Evolutionary conservation across 2,888 invertebrate species (phyloP), one percentile per base, ranked within the genome.

Genomic region (Meandrusa payeni): DNA sequence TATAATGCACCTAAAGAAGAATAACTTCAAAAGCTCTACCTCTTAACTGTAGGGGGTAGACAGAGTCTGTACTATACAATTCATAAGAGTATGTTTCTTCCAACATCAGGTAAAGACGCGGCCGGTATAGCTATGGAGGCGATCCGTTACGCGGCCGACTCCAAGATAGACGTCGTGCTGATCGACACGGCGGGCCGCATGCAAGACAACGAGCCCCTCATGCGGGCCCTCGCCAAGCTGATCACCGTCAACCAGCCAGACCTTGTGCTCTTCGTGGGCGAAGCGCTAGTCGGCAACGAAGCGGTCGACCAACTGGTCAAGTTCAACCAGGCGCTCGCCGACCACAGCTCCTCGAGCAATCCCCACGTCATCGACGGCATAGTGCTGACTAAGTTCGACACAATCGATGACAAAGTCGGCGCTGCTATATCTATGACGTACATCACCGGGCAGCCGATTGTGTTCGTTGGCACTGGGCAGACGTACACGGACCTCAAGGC

Each of bases 391-490:
- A 99, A 99, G 86, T 99, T 99, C 85, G 99, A 99, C 78, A 99
- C 99, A 0, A 99, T 99, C 62, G 99, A 99, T 76, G 99, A 99
- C 78, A 99, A 99, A 89, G 95, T 99, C 12, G 99, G 99, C 5
- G 99, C 99, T 26, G 99, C 99, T 9, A 98, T 99, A 60, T 99
- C 99, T 7, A 99, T 99, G 99, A 98, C 99, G 0, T 99, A 99
- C 78, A 98, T 99, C 50, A 99, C 99, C 0, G 99, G 99, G 0
- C 99, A 99, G 78, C 99, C 99, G 0, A 99, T 99, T 39, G 97
- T 98, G 28, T 98, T 98, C 75, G 99, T 99, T 7, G 99, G 99
- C 23, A 99, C 98, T 2, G 99, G 99, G 1, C 99, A 99, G 88
- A 99, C 99, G 0, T 99, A 99, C 79, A 95, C 97, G 0, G 99